These are phyloP conservation scores for Ramphastos sulfuratus DNA, from an alignment of 2,113 vertebrate species.

Conservation along the genomic window DNA sequence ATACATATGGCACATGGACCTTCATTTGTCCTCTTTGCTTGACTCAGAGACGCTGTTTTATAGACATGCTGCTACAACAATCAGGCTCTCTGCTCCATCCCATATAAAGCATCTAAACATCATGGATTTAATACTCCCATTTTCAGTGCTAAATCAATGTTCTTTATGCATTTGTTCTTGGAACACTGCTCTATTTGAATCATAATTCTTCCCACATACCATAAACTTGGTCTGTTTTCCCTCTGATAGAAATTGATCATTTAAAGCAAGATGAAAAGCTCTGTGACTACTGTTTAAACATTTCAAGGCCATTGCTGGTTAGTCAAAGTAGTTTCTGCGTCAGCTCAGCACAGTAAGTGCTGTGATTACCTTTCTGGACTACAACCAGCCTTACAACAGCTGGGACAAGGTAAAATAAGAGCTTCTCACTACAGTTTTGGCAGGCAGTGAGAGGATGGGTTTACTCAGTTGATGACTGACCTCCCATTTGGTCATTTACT, in stretches of 20 bases:
- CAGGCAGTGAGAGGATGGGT: neutral
- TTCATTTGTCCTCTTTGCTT: conserved; percentile 35
- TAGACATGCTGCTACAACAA: neutral
- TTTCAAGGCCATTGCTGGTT: neutral
- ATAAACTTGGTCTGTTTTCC: conserved; percentile 44
- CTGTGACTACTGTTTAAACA: neutral
- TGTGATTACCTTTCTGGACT: neutral
- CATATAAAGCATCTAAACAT: conserved; percentile 37
- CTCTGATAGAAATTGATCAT: conserved; percentile 30
- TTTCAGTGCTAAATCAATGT: conserved; percentile 64
- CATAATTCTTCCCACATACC: conserved; percentile 28
- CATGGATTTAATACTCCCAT: conserved; percentile 31
- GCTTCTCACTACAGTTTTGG: neutral
- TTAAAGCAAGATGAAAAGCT: neutral
- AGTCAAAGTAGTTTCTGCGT: neutral
- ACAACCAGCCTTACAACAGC: neutral
- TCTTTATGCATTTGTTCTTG: conserved; percentile 71
- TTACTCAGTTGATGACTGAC: neutral
- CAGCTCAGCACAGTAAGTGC: neutral
- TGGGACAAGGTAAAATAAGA: neutral
- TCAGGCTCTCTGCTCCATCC: neutral
- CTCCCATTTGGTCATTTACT: neutral
- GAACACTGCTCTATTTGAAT: conserved; percentile 29
- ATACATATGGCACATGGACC: neutral
- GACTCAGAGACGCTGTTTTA: neutral